Evolutionary conservation across 2,797 vertebrate species (phyloP), one percentile per base, ranked within the genome.

Genomic region (Hephaestus fuliginosus): DNA sequence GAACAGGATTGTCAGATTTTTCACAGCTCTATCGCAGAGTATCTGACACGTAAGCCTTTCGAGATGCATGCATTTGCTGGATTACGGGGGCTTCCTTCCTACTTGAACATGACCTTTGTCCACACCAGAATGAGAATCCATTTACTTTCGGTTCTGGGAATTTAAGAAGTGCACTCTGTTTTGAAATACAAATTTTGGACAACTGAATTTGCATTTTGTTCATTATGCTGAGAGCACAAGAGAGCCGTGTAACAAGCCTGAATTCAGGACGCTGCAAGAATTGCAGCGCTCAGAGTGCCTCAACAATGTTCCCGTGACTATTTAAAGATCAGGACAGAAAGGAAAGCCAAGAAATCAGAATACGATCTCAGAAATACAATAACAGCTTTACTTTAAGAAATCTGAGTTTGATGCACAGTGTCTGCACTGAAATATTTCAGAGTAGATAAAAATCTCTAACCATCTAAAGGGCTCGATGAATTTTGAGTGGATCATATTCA

Each of bases 241-340:
- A 52, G 74, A 69, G 61, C 52, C 10, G 55, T 52, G 6, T 56
- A 53, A 62, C 46, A 17, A 64, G 72, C 41, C 43, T 36, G 17
- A 36, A 72, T 61, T 72, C 48, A 68, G 56, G 81, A 65, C 58
- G n/a, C 55, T 15, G 33, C 72, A 43, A 41, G 70, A 72, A 63
- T 30, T 60, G 36, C 18, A 0, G 53, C 6, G 43, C 46, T 60
- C 33, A 13, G 41, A 69, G 48, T 33, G 80, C 48, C 60, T 69
- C 57, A 73, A 51, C 53, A 61, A 41, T 81, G 56, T 56, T 25
- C 43, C 64, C 20, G 41, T 41, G 62, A 43, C 73, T 83, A 67
- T 86, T 88, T 70, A 76, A 82, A 84, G 70, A 85, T 51, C 70
- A 61, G 0, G 33, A 15, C 49, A 30, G 49, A 46, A 51, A 76